Evolutionary conservation across 2,113 vertebrate species (phyloP).

Genomic region (Cervus canadensis): DNA sequence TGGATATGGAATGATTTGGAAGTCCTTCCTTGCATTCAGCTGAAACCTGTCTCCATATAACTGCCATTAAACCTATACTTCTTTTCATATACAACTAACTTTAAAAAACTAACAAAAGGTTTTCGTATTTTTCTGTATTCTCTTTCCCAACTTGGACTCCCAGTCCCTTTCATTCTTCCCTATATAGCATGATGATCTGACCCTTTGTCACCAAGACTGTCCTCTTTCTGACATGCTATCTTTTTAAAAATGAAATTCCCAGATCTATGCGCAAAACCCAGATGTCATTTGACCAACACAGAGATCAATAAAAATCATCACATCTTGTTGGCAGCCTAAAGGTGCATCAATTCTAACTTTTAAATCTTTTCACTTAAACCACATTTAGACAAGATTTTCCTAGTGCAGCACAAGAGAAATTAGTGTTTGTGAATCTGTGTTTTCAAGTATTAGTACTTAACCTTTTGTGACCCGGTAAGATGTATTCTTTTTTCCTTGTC

Average conservation of each 20-base stretch:
- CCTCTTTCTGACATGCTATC: neutral
- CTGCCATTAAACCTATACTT: neutral
- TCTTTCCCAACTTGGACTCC: neutral
- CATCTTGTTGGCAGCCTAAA: neutral
- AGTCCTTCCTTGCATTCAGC: neutral
- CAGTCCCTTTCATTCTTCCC: neutral
- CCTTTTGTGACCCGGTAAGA: neutral
- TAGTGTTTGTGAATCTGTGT: neutral
- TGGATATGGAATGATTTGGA: neutral
- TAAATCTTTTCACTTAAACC: neutral
- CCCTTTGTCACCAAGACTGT: neutral
- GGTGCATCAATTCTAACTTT: neutral
- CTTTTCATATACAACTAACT: neutral
- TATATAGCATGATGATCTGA: neutral
- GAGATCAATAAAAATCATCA: neutral
- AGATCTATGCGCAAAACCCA: slow-evolving; percentile 3
- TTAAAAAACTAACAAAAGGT: neutral
- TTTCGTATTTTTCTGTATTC: neutral
- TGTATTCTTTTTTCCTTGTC: neutral
- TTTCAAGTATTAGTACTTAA: neutral
- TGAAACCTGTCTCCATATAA: neutral
- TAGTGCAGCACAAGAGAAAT: neutral
- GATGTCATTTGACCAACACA: neutral
- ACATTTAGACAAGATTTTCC: neutral
- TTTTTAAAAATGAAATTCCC: neutral